Percentiles rank a stretch among this genome's conserved stretches.
phyloP scores from a whole-genome alignment of 1,140 invertebrate species.

The Prorops nasuta region DNA sequence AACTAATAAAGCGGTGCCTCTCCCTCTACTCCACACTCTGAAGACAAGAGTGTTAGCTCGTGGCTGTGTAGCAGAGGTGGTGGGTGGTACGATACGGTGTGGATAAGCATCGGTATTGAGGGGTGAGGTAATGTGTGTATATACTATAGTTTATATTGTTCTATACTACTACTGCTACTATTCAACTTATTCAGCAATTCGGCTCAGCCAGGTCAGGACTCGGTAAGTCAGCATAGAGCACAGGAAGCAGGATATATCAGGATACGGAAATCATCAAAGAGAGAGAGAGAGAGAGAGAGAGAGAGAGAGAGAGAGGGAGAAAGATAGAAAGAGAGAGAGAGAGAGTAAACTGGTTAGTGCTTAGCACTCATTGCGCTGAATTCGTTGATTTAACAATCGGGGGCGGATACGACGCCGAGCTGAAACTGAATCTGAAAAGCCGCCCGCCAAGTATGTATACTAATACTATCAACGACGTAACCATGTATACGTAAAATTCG shows the following conservation, averaged over 20 bases:
- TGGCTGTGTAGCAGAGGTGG: no score
- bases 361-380: not conserved
- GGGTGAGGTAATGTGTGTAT: no score
- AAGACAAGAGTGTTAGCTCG: no score
- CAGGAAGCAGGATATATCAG: not conserved
- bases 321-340: slow-evolving; percentile 9
- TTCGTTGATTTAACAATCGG: not conserved
- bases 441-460: not conserved
- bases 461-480: not conserved
- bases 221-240: not conserved
- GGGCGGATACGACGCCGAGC: not conserved
- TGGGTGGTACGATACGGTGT: no score
- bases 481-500: slow-evolving; percentile 26
- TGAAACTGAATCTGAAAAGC: not conserved
- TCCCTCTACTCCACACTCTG: no score
- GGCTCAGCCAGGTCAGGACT: not conserved
- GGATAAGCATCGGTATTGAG: no score
- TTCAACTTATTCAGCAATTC: slow-evolving; percentile 3
- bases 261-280: slow-evolving; percentile 6
- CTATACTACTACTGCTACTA: slow-evolving; percentile 12
- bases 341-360: not conserved
- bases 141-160: no score
- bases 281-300: slow-evolving; percentile 13
- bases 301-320: slow-evolving; percentile 7
- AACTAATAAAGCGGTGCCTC: no score